phyloP scores from a whole-genome alignment of 2,888 invertebrate species.

The Tenthredo notha region DNA sequence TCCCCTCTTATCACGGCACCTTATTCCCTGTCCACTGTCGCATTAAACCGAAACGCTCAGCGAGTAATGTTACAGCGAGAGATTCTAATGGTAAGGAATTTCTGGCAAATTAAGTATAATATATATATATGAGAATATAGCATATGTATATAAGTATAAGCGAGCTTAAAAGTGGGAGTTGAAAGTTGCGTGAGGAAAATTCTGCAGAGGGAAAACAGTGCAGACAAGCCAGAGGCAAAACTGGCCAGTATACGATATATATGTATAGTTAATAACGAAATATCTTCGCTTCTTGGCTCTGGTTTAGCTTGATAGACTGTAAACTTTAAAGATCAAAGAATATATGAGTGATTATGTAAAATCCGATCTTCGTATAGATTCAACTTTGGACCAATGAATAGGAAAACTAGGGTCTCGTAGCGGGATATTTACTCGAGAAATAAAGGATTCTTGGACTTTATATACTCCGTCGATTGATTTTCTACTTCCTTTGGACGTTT shows the following conservation, averaged over 20 bases:
- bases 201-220: background rate
- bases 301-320: background rate
- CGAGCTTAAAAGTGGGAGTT: background rate
- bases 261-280: background rate
- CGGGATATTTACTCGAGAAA: background rate
- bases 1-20: constrained; percentile 51
- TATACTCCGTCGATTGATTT: too few species aligned
- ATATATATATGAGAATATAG: background rate
- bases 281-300: background rate
- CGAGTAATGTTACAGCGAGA: constrained; percentile 1
- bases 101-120: background rate
- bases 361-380: background rate
- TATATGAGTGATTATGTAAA: constrained; percentile 19
- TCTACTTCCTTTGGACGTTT: background rate
- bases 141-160: background rate
- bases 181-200: background rate
- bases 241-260: background rate
- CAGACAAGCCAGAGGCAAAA: background rate
- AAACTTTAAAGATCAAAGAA: constrained; percentile 19
- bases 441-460: too few species aligned
- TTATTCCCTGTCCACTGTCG: constrained; percentile 40
- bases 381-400: background rate
- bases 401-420: background rate
- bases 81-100: constrained; percentile 26
- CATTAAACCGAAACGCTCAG: constrained; percentile 29